These are phyloP conservation scores for Sebastes steindachneri DNA, from an alignment of 2,797 vertebrate species.

Conservation along the genomic window DNA sequence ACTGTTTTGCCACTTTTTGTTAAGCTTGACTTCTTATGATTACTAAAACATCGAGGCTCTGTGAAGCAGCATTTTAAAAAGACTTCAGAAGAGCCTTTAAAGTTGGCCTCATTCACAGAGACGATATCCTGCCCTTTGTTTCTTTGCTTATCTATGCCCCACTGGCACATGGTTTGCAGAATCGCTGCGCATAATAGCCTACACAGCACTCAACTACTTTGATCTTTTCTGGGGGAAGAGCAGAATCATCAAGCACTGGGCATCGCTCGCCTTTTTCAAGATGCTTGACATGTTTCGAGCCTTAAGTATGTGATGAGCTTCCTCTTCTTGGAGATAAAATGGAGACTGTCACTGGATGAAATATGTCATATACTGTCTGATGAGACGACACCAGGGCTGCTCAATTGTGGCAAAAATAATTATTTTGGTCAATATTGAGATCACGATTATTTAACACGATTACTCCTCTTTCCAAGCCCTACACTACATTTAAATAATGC, in stretches of 20 bases:
- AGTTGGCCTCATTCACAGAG: conserved; percentile 52
- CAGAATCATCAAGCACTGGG: conserved; percentile 25
- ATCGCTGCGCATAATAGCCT: conserved; percentile 33
- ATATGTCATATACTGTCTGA: not conserved
- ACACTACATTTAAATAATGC: not conserved
- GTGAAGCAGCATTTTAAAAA: conserved; percentile 35
- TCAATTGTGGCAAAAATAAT: not conserved
- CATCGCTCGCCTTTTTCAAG: conserved; percentile 14
- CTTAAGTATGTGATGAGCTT: conserved; percentile 10
- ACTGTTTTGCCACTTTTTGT: conserved; percentile 39
- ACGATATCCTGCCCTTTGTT: conserved; percentile 57
- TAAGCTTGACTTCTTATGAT: conserved; percentile 42
- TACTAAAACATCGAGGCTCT: conserved; percentile 37
- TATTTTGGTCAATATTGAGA: not conserved
- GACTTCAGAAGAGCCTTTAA: conserved; percentile 57
- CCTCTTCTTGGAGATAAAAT: conserved; percentile 1
- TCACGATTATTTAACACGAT: not conserved
- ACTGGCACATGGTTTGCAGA: conserved; percentile 50
- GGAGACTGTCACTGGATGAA: not conserved
- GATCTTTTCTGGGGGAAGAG: conserved; percentile 49
- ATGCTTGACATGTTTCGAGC: conserved; percentile 46
- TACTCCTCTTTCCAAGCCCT: too few species aligned
- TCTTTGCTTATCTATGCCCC: conserved; percentile 51
- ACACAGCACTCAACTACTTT: conserved; percentile 51
- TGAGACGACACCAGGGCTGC: not conserved